Conservation (phyloP, 2,113 vertebrate genomes). For the Hippopotamus amphibius region DNA sequence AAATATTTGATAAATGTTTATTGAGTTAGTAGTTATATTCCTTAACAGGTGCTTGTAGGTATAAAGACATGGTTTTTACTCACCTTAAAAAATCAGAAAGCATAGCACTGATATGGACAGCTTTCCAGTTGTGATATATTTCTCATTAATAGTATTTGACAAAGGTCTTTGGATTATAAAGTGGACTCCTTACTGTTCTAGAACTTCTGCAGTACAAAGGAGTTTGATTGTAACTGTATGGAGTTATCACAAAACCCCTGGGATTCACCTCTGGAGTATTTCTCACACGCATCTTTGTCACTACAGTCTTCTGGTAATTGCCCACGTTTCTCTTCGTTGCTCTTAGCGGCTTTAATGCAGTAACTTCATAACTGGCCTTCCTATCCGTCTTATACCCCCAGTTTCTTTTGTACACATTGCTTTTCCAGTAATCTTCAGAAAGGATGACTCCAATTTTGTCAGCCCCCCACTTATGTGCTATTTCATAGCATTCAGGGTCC, state of each 20-base stretch:
- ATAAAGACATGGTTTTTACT: background rate
- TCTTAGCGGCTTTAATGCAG: conserved; percentile 30
- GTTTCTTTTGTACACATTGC: background rate
- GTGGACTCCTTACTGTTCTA: background rate
- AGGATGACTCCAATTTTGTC: conserved; percentile 55
- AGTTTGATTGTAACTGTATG: conserved; percentile 28
- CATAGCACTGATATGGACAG: background rate
- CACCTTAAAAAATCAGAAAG: background rate
- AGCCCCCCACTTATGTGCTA: background rate
- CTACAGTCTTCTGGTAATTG: conserved; percentile 32
- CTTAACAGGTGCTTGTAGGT: background rate
- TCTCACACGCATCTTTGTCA: conserved; percentile 24
- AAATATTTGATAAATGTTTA: background rate
- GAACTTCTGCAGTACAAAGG: background rate
- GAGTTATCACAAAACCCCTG: background rate
- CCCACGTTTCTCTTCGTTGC: conserved; percentile 47
- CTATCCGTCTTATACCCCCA: background rate
- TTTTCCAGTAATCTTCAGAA: conserved; percentile 56
- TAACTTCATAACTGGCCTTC: conserved; percentile 29
- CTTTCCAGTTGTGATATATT: background rate
- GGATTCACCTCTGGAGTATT: background rate
- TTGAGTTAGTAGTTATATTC: background rate
- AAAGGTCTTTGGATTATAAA: background rate
- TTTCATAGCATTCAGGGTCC: background rate
- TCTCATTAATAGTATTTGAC: background rate